Evolutionary conservation across 1,140 invertebrate species (phyloP), one percentile per base, ranked within the genome.

Genomic region (Eriosoma lanigerum): DNA sequence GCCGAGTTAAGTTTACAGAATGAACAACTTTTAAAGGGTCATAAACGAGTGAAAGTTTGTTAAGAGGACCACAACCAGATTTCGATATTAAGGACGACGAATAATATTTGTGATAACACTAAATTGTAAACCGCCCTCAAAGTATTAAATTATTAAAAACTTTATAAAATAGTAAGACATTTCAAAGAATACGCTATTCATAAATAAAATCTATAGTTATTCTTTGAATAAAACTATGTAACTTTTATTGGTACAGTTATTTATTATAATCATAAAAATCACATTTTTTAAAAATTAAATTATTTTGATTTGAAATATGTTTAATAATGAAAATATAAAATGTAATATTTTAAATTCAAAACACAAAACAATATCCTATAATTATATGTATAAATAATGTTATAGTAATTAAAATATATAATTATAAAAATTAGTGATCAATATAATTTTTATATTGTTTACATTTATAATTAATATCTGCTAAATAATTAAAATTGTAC

Each of bases 11-110:
- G 66, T 68, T 13, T 68, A 68, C 21, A 3, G 0, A 48, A 68
- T 21, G 38, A 46, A 48, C 44, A 48, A 68, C 66, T 68, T 68
- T 48, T 68, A 48, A 68, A 68, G 64, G 64, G 38, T 68, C 64
- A n/a, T 68, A 68, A 68, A 68, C 21, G 44, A 68, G 44, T 26
- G 66, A 48, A 68, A 68, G 66, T 68, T 68, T 26, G 66, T 46
- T 46, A 68, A n/a, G 32, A 12, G 21, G 13, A 46, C 66, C 15
- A 68, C 46, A 19, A 48, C 5, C 66, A 68, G 66, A 68, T 68
- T 68, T 48, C 66, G 21, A 48, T 48, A 48, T 68, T 68, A 68
- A 46, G 21, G 21, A 68, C 24, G 21, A 21, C 44, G n/a, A 68
- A 68, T 68, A 48, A 68, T 68, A 68, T 68, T 68, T 48, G 38